Base-by-base conservation (phyloP, 2,113 vertebrate species). In the Elachura formosa region DNA sequence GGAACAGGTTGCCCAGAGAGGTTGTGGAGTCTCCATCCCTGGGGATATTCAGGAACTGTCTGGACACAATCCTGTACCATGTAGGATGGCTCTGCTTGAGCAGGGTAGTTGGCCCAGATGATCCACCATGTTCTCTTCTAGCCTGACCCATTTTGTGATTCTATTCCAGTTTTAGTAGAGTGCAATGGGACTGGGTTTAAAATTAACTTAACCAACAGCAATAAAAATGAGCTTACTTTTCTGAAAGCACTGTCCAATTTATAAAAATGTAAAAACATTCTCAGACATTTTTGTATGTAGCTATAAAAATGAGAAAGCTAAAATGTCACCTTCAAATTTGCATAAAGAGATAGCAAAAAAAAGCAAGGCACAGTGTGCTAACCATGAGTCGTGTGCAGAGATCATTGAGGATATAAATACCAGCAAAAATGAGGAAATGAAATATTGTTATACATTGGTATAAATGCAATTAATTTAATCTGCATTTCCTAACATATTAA, bases 271-370 rank as follows among this genome's bases (percentile, higher is more conserved):
- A 23, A 78, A 93, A 80, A 66, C 38, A 10, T 2, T 61, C 12
- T 26, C 0, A 61, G 40, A 41, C 24, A 23, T 49, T 78, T 87
- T 92, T 89, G 46, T 43, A 68, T 38, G 28, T 55, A 84, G 25
- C 15, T 62, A 6, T 68, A 49, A 26, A 67, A 16, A 54, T 29
- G 12, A 76, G 73, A 78, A 93, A 91, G 36, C 9, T 69, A 61
- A 58, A 90, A 88, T 66, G 22, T 92, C 71, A 81, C 58, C 81
- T 88, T 96, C 72, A 90, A 89, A 79, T 49, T 21, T 63, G 22
- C 31, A 38, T 58, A 63, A 81, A 85, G 87, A 90, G 12, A n/a
- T n/a, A n/a, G n/a, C n/a, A n/a, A n/a, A n/a, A n/a, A n/a, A n/a
- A 64, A 58, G 78, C 66, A 78, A 75, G 67, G 40, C 12, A 63